phyloP scores from a whole-genome alignment of 2,113 vertebrate genomes.

The Apus apus region DNA sequence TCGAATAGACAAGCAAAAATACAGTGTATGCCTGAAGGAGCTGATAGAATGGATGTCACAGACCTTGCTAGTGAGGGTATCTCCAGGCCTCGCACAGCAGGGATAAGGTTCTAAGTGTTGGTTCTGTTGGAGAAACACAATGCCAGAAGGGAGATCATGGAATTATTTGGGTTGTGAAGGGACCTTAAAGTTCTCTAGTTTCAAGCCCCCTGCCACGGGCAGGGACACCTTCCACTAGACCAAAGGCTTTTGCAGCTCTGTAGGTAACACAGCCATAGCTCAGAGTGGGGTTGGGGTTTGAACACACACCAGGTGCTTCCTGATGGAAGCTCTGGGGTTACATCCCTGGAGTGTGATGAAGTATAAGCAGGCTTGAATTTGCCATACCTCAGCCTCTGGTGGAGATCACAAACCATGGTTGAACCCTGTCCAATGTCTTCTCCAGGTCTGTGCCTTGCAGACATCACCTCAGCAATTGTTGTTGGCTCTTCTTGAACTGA shows the following conservation, averaged over 20 bases:
- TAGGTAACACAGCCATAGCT: not conserved
- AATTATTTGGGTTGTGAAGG: not conserved
- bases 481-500: conserved; percentile 30
- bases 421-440: not conserved
- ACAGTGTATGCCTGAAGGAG: not conserved
- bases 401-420: not conserved
- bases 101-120: not conserved
- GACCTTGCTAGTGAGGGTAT: no score
- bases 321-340: not conserved
- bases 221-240: no score
- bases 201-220: no score
- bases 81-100: not conserved
- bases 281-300: not conserved
- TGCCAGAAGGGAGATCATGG: not conserved
- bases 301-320: not conserved
- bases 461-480: conserved; percentile 62
- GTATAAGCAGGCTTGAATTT: not conserved
- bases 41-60: not conserved
- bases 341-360: not conserved
- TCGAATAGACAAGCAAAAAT: not conserved
- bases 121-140: not conserved
- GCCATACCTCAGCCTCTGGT: not conserved
- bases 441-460: conserved; percentile 14
- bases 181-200: no score
- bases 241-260: not conserved